Evolutionary conservation across 1,140 invertebrate genomes (phyloP), one percentile per base, ranked within the genome.

Genomic region (Sycobia sp.): DNA sequence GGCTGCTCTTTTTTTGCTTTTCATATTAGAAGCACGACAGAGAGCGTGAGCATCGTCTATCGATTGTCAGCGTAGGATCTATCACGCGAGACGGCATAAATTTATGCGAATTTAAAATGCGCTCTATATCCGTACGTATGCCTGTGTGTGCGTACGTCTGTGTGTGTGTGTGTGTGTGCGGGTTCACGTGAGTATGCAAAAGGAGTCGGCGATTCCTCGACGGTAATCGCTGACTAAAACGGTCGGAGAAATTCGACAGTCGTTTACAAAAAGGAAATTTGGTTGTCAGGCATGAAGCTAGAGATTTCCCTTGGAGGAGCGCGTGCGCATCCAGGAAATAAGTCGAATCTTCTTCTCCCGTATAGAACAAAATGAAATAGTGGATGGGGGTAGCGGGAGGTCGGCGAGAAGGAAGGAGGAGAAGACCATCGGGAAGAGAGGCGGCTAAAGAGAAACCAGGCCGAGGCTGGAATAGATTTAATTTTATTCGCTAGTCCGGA

Each of bases 201-300:
- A n/a, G n/a, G n/a, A n/a, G n/a, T n/a, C n/a, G n/a, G n/a, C n/a
- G n/a, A n/a, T n/a, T n/a, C n/a, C n/a, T n/a, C n/a, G n/a, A n/a
- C n/a, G 18, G 18, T 25, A 25, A 2, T 2, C 43, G 13, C 20
- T 11, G 22, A 47, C 25, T 9, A 13, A 7, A 47, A 22, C n/a
- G n/a, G n/a, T n/a, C n/a, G n/a, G n/a, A 59, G 36, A 59, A 27
- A 41, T 61, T 29, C 38, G 39, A 61, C 29, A 53, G 38, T 61
- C 49, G 49, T 50, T 53, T 61, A 44, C 36, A n/a, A 44, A 53
- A 61, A 61, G 58, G 49, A 61, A 61, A 61, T 53, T 53, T 51
- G 38, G 36, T 61, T 60, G 57, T 51, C 57, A 60, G 4, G 49
- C n/a, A n/a, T 60, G 36, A 10, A 34, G 27, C 18, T 18, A 25